Evolutionary conservation across 2,888 invertebrate genomes (phyloP), one percentile per base, ranked within the genome.

Genomic region (Pterostichus niger): DNA sequence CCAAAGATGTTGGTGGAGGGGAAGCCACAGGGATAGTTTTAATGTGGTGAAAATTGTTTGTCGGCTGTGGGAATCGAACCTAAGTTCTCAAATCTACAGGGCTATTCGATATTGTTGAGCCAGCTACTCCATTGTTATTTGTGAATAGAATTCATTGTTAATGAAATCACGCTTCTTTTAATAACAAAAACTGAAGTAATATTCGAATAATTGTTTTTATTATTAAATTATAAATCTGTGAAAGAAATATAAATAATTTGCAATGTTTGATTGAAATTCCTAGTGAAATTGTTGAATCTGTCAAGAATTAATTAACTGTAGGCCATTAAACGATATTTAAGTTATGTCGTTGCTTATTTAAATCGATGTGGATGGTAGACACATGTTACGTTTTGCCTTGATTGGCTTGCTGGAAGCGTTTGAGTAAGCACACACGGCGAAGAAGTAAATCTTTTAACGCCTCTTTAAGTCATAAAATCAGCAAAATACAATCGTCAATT

Each of bases 401-500:
- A 81, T 81, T 81, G 68, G 81, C 49, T 40, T 11, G 40, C 44
- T 13, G 33, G 10, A 10, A 35, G 56, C 11, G 31, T 78, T 77
- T 77, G 78, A 78, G 40, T 61, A 3, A 40, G 33, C 6, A 61
- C 78, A 78, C 61, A 61, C 78, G 78, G 78, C 46, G 78, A 15
- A 73, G 71, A 56, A 54, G 56, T 81, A 81, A 81, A 81, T 81
- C 81, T 81, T 68, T 81, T 56, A 73, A 71, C 81, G 81, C 81
- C 68, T 81, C 81, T 54, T 71, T 71, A 56, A 71, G 71, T 56
- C 68, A 73, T 81, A 81, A 81, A 81, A 73, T 81, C 81, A 81
- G 54, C 61, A 81, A 71, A 81, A 81, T 81, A 81, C 81, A 81
- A 81, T 81, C 81, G 81, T 81, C 81, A 81, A 71, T 81, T 81